These are phyloP conservation scores for Parazoanthus darwini DNA, from an alignment of 92 coral and sea anemone genomes.

Conservation along the genomic window DNA sequence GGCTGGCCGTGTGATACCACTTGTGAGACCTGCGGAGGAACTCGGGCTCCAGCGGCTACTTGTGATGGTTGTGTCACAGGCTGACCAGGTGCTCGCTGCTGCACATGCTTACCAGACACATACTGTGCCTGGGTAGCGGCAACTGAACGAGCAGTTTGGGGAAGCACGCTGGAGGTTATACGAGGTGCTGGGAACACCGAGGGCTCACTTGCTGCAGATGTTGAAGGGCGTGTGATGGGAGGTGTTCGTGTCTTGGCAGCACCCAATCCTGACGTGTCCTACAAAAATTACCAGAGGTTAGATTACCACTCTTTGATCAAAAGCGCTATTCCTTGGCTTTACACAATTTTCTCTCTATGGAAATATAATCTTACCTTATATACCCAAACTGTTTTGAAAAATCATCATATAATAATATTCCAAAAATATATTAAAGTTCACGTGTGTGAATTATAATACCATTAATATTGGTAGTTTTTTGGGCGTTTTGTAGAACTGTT, in stretches of 20 bases:
- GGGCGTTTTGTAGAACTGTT: too few relatives aligned
- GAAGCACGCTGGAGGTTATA: slow-evolving; percentile 23
- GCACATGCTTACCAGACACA: neutral
- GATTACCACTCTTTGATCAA: neutral
- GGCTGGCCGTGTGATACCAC: neutral
- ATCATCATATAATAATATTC: too few relatives aligned
- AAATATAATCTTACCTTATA: too few relatives aligned
- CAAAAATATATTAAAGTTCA: too few relatives aligned
- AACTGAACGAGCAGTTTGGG: neutral
- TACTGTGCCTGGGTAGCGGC: neutral
- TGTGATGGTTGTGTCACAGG: slow-evolving; percentile 2
- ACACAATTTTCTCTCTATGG: too few relatives aligned
- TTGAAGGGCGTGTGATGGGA: slow-evolving; percentile 21
- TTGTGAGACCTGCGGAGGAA: slow-evolving; percentile 18
- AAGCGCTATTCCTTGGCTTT: too few relatives aligned
- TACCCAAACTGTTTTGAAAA: too few relatives aligned
- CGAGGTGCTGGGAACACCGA: slow-evolving; percentile 11
- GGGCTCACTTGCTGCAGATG: slow-evolving; percentile 6
- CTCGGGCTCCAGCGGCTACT: slow-evolving; percentile 25
- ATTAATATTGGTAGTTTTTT: too few relatives aligned
- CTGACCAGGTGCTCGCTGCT: slow-evolving; percentile 23
- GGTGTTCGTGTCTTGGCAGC: slow-evolving; percentile 10
- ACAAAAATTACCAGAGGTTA: neutral
- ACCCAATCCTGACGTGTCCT: neutral
- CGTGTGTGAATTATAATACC: too few relatives aligned